phyloP scores from a whole-genome alignment of 2,113 vertebrate species.

The Formicarius rufipectus region DNA sequence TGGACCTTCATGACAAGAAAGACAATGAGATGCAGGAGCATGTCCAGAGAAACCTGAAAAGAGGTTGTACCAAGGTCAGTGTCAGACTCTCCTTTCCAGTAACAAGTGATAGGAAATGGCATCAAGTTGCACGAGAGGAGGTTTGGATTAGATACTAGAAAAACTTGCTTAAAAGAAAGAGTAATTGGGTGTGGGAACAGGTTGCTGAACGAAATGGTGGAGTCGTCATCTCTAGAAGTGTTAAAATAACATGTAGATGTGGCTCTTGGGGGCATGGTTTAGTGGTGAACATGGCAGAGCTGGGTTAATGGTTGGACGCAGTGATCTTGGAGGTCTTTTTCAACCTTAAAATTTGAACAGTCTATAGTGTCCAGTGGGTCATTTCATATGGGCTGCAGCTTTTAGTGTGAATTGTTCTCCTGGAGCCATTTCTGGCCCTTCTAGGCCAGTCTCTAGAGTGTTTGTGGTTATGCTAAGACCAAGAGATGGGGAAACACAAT shows the following conservation, averaged over 20 bases:
- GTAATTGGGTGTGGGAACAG: not conserved
- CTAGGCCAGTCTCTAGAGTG: not conserved
- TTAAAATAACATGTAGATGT: not conserved
- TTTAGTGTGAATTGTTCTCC: not conserved
- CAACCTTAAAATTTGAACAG: not conserved
- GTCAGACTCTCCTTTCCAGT: not conserved
- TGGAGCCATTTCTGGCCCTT: not conserved
- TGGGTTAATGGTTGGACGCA: not conserved
- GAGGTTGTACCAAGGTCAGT: not conserved
- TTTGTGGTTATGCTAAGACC: not conserved
- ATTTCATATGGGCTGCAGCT: not conserved
- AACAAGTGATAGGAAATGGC: not conserved
- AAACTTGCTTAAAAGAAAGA: not conserved
- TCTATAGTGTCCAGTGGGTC: no score
- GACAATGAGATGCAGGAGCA: not conserved
- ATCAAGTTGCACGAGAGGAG: not conserved
- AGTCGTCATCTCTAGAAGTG: not conserved
- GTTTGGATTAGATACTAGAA: not conserved
- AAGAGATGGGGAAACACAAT: not conserved
- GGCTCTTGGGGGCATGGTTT: fast-evolving
- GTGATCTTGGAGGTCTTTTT: not conserved
- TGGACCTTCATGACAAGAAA: not conserved
- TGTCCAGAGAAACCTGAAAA: not conserved
- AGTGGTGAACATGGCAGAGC: no score
- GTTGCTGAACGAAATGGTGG: fast-evolving